Conservation (phyloP, 2,797 vertebrate genomes). For the Anomalospiza imberbis region DNA sequence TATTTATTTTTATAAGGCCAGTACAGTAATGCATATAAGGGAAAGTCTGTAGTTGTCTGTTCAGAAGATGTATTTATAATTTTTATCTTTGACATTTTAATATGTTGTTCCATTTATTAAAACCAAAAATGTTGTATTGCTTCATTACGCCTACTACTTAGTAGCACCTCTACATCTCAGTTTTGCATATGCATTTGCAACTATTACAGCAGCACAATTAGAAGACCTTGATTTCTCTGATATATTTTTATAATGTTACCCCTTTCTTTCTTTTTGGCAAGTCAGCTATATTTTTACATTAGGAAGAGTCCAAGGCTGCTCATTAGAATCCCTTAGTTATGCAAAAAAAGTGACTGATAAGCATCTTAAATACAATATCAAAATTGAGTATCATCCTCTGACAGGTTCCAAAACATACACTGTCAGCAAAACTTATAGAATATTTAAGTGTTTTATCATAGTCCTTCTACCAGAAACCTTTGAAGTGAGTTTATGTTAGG, state of each 20-base stretch:
- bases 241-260: background rate
- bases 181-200: background rate
- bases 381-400: background rate
- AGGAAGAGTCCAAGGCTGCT: background rate
- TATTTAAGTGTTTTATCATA: background rate
- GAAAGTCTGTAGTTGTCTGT: background rate
- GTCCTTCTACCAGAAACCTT: background rate
- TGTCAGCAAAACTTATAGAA: background rate
- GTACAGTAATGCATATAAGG: background rate
- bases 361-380: background rate
- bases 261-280: background rate
- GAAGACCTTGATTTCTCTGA: background rate
- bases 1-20: background rate
- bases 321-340: background rate
- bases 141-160: background rate
- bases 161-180: background rate
- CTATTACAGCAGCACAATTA: background rate
- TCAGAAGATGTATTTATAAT: background rate
- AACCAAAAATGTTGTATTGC: background rate
- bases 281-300: background rate
- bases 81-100: background rate
- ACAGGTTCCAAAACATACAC: background rate
- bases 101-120: background rate
- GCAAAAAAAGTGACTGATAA: background rate
- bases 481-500: background rate